Base-by-base conservation (phyloP, 1,140 invertebrate species). In the Calosoma granatense region DNA sequence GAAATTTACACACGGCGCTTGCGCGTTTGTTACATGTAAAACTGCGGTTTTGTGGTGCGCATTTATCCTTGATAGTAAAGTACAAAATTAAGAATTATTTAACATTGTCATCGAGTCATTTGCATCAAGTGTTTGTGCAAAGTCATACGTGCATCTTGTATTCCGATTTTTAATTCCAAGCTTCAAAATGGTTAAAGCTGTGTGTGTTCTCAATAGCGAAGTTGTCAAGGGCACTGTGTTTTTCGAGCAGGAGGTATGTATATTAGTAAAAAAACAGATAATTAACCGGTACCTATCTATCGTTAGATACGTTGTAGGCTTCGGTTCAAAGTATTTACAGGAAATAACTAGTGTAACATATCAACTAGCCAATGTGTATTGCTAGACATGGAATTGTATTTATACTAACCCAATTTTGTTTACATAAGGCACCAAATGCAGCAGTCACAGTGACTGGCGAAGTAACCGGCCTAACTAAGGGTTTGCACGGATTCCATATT, bases 401-500 rank as follows among this genome's bases (percentile, higher is more conserved):
- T 17, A 14, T 55, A 14, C 12, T 30, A 51, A 14, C n/a, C n/a
- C 22, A 54, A 39, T 47, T 36, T 59, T n/a, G 43, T 54, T 56
- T 21, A 57, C 65, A 61, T 21, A 54, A 84, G 81, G 65, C 68
- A 55, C 70, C 69, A 21, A 72, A 71, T 22, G 64, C 67, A 20
- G 74, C 79, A 1, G 84, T 89, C 1, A 77, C 77, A 60, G 77
- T 93, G 14, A 81, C 77, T 20, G 90, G 90, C 14, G 78, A 88
- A 70, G 74, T 93, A 12, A 74, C 64, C 20, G 88, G 88, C 4
- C 70, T 93, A 36, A 68, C 75, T 12, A 73, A 81, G 64, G 88
- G 88, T 11, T 64, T 78, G 20, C 89, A 92, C 70, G 94, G 96
- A 22, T 98, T 99, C 76, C 97, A 99, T 71, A 82, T 99, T 54